These are phyloP conservation scores for Chanos chanos DNA, from an alignment of 2,797 vertebrate genomes.

Conservation along the genomic window DNA sequence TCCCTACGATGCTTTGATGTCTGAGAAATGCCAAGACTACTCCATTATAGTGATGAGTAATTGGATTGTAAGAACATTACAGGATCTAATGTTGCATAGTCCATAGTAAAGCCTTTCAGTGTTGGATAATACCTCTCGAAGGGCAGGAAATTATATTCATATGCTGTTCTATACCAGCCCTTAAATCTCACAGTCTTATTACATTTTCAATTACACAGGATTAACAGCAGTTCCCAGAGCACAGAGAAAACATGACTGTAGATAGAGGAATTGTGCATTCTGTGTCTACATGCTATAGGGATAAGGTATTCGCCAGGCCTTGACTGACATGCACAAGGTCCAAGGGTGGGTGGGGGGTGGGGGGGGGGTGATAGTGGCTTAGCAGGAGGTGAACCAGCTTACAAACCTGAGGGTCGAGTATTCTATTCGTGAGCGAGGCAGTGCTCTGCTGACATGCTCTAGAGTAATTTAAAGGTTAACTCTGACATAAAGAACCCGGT, in stretches of 20 bases:
- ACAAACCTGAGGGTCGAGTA: too few relatives aligned
- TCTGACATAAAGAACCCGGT: too few relatives aligned
- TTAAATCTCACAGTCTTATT: slow-evolving; percentile 26
- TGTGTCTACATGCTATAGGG: neutral
- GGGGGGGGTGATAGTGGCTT: too few relatives aligned
- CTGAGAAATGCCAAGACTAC: slow-evolving; percentile 16
- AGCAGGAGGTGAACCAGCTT: too few relatives aligned
- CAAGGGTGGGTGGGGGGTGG: too few relatives aligned
- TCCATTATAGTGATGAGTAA: slow-evolving; percentile 15
- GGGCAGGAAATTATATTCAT: slow-evolving; percentile 2
- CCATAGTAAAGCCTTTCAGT: slow-evolving; percentile 7
- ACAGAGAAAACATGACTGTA: neutral
- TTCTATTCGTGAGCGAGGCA: too few relatives aligned
- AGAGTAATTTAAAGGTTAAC: too few relatives aligned
- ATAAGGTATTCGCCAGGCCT: too few relatives aligned
- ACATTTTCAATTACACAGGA: slow-evolving; percentile 36
- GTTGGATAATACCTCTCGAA: neutral
- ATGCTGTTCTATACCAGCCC: slow-evolving; percentile 9
- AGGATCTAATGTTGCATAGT: slow-evolving; percentile 1
- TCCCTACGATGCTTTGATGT: slow-evolving; percentile 17
- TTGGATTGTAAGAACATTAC: slow-evolving; percentile 22
- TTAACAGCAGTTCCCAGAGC: slow-evolving; percentile 12
- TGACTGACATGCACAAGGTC: too few relatives aligned
- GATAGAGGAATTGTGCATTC: slow-evolving; percentile 6
- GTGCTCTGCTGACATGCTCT: too few relatives aligned